Conservation (phyloP, 2,888 invertebrate genomes). For the Tiliacea citrago region DNA sequence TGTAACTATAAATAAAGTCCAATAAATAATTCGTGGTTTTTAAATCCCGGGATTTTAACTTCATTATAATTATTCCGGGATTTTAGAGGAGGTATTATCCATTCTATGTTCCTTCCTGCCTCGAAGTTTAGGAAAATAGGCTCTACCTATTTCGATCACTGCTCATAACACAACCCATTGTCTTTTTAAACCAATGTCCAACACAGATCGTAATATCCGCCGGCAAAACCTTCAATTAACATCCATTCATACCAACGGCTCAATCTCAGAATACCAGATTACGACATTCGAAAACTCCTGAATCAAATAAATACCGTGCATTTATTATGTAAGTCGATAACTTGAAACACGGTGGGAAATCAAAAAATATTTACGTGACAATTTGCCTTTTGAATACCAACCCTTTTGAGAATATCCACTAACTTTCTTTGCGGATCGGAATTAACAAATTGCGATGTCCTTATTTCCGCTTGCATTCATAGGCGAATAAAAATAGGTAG, state of each 20-base stretch:
- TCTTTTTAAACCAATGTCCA: not conserved
- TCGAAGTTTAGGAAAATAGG: too few species aligned
- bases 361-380: conserved; percentile 9
- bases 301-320: conserved; percentile 12
- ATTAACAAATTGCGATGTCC: conserved; percentile 11
- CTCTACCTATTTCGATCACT: too few species aligned
- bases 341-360: conserved; percentile 3
- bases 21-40: too few species aligned
- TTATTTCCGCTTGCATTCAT: conserved; percentile 24
- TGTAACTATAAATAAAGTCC: too few species aligned
- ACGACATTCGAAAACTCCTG: conserved; percentile 7
- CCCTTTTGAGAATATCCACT: conserved; percentile 20
- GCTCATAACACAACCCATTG: not conserved
- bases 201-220: conserved; percentile 24
- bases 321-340: conserved; percentile 37
- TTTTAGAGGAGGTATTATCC: too few species aligned
- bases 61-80: too few species aligned
- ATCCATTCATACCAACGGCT: conserved; percentile 9
- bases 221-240: conserved; percentile 21
- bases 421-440: conserved; percentile 32
- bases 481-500: conserved; percentile 13
- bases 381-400: conserved; percentile 8
- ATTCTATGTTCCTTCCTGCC: too few species aligned
- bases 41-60: too few species aligned
- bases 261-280: too few species aligned